Evolutionary conservation across 37 sponge, comb jelly and placozoan species (phyloP), one percentile per base, ranked within the genome.

Genomic region (Dysidea cf. avara): DNA sequence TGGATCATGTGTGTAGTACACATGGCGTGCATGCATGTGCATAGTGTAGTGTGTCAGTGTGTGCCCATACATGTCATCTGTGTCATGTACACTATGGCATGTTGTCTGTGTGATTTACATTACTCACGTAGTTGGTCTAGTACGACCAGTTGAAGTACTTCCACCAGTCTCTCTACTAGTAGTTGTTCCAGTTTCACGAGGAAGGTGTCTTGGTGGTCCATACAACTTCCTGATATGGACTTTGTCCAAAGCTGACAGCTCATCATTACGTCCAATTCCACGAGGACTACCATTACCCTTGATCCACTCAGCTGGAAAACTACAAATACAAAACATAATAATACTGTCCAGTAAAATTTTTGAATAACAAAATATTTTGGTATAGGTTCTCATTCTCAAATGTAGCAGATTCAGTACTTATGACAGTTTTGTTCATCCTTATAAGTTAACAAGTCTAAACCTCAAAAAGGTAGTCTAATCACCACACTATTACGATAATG

Each of bases 281-380:
- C 65, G 56, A 9, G 83, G 83, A 46, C 66, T 75, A 0, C 63
- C 76, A 38, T 75, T 46, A 30, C 83, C 83, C 32, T 75, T 82
- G 69, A 82, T 82, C 83, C 83, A 82, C 1, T 66, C 62, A 18
- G 75, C 76, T 52, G 83, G 83, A 33, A 82, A 82, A 33, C 83
- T 82, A 38, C 32, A n/a, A n/a, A n/a, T 16, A 49, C 51, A 49
- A 12, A 49, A 49, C 51, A 49, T 16, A 49, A 49, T 16, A 49
- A 49, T 12, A 12, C 16, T 49, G 12, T 17, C 12, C 16, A 49
- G 16, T 49, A 49, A 49, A 49, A 17, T 12, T 17, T 49, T 17
- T 49, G 16, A 17, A 49, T 16, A 49, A 49, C 12, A 17, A 16
- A 17, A 49, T 16, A 49, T 17, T 49, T 12, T 49, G 16, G 16